Base-by-base conservation (phyloP, 2,888 invertebrate genomes). In the Tenthredo distinguenda region DNA sequence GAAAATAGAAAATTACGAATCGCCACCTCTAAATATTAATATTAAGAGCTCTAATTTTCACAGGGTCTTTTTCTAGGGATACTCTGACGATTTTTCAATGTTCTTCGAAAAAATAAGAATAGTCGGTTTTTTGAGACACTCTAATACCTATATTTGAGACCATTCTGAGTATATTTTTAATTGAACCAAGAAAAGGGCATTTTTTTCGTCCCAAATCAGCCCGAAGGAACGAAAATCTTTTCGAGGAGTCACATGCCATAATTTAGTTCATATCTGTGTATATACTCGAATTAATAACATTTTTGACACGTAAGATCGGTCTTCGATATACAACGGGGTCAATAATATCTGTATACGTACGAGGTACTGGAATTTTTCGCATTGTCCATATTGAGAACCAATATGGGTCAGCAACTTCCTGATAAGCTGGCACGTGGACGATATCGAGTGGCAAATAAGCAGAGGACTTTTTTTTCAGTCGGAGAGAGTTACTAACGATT, bases 321-420 rank as follows among this genome's bases (percentile, higher is more conserved):
- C 1, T 7, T 18, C 37, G 72, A 40, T 74, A 40, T 74, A 43
- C 21, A 74, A 74, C 26, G 12, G n/a, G 43, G 21, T 74, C 43
- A 74, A 43, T 15, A 12, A 43, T 74, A 43, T 74, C 43, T 74
- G 18, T 6, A 50, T 50, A 68, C 68, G 34, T 15, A 43, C 2
- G 12, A 21, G 26, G 43, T 47, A 3, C 15, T 74, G 26, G 2
- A 21, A 43, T 43, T 74, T 43, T 43, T 74, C 12, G 43, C 47
- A 47, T 40, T 43, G 47, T 40, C 43, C 50, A 55, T 18, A 55
- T 55, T 15, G 31, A 47, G 34, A 31, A 18, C 55, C 21, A 77
- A 81, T 81, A 65, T 81, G n/a, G 81, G 81, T 81, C 81, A 81
- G 81, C 21, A 81, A 62, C 81, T 65, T 77, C 62, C 81, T 40